Evolutionary conservation across 2,797 vertebrate genomes (phyloP).

Genomic region (Dicrostonyx torquatus): DNA sequence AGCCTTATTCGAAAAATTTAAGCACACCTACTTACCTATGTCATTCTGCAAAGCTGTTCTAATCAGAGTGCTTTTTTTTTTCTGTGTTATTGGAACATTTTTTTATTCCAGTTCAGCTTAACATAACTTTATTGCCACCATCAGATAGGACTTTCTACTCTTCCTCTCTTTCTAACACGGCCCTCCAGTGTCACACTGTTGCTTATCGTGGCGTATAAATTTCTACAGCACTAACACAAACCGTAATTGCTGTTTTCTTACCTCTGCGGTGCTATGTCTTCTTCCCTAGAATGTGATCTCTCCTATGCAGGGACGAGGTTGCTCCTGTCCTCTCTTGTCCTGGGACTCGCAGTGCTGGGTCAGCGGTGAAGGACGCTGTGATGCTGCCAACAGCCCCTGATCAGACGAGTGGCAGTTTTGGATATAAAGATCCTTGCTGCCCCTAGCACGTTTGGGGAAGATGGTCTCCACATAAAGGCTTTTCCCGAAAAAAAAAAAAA

Average conservation of each 20-base stretch:
- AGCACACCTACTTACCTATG: neutral
- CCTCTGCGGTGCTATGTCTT: neutral
- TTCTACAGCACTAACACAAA: neutral
- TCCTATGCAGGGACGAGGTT: neutral
- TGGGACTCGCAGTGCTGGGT: neutral
- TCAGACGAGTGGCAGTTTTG: neutral
- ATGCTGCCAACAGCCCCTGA: neutral
- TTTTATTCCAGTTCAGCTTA: neutral
- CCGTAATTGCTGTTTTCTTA: neutral
- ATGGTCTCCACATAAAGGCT: neutral
- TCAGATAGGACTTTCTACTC: constrained; percentile 3
- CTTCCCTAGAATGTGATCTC: neutral
- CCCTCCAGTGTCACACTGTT: neutral
- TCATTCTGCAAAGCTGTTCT: neutral
- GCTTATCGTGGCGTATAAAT: neutral
- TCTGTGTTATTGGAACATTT: neutral
- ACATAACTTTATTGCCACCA: neutral
- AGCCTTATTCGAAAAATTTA: neutral
- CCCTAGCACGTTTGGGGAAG: neutral
- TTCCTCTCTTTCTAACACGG: neutral
- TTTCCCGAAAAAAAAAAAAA: neutral
- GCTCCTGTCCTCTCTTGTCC: neutral
- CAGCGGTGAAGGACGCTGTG: neutral
- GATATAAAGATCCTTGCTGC: neutral
- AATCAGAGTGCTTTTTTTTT: neutral